A percentile compares a stretch with the other conserved stretches of the same genome.
Evolutionary conservation across 2,888 invertebrate genomes (phyloP).

Genomic region (Galeopsomyia nigrocyanea): DNA sequence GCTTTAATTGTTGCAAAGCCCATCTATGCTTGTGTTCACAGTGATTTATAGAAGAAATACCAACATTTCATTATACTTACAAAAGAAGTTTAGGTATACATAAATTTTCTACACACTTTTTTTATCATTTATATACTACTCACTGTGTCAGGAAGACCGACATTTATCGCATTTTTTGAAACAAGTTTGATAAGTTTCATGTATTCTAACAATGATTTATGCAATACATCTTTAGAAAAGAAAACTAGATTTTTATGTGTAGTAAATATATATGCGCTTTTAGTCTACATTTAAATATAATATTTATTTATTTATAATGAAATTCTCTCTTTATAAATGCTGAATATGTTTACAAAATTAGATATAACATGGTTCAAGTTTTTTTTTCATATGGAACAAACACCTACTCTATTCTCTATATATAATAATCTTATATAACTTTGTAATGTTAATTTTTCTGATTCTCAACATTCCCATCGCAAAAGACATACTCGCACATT

Average conservation of each 20-base stretch:
- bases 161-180: slow-evolving; percentile 39
- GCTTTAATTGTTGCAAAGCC: slow-evolving; percentile 47
- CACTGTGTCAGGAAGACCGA: slow-evolving; percentile 45
- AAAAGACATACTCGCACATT: slow-evolving; percentile 13
- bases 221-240: slow-evolving; percentile 33
- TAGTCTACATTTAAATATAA: slow-evolving; percentile 40
- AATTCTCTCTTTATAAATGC: slow-evolving; percentile 28
- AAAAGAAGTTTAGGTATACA: slow-evolving; percentile 37
- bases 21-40: slow-evolving; percentile 45
- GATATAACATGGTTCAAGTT: slow-evolving; percentile 23
- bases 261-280: slow-evolving; percentile 28
- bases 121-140: slow-evolving; percentile 39
- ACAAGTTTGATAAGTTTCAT: slow-evolving; percentile 27
- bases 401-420: slow-evolving; percentile 15
- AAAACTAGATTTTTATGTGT: slow-evolving; percentile 32
- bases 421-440: slow-evolving; percentile 17
- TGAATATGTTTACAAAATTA: slow-evolving; percentile 41
- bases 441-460: slow-evolving; percentile 32
- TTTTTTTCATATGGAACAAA: slow-evolving; percentile 34
- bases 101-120: slow-evolving; percentile 35
- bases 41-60: slow-evolving; percentile 43
- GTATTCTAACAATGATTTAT: slow-evolving; percentile 39
- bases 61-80: slow-evolving; percentile 42
- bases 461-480: slow-evolving; percentile 18
- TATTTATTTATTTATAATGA: slow-evolving; percentile 30